These are phyloP conservation scores for Formica exsecta DNA, from an alignment of 1,140 invertebrate species.

Conservation along the genomic window DNA sequence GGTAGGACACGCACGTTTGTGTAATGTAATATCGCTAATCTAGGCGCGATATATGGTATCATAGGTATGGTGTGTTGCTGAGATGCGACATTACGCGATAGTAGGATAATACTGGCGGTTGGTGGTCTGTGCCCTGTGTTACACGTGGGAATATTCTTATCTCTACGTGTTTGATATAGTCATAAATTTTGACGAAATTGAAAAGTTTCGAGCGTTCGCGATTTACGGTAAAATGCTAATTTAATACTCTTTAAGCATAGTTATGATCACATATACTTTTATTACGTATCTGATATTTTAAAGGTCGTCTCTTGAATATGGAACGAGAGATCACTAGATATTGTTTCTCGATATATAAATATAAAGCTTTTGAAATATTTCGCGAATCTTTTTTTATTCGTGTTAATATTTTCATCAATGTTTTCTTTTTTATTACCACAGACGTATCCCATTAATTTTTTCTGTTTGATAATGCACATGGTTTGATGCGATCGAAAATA, in stretches of 20 bases:
- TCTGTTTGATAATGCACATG: conserved; percentile 12
- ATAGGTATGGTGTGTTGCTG: background rate
- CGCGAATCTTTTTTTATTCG: background rate
- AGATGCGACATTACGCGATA: conserved; percentile 52
- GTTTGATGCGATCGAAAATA: conserved; percentile 2
- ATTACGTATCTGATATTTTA: background rate
- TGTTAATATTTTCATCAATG: background rate
- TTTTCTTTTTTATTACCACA: background rate
- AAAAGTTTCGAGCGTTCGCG: conserved; percentile 14
- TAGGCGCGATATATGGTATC: conserved; percentile 45
- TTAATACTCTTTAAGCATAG: background rate
- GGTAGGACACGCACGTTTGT: conserved; percentile 43
- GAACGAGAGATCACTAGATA: background rate
- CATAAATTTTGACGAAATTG: conserved; percentile 26
- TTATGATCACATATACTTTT: background rate
- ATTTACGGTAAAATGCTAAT: conserved; percentile 13
- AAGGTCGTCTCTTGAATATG: background rate
- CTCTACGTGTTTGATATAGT: background rate
- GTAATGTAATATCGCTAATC: conserved; percentile 58
- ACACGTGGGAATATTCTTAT: conserved; percentile 35
- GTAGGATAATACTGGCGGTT: conserved; percentile 38
- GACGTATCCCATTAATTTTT: background rate
- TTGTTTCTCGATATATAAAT: background rate
- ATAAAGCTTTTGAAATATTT: background rate
- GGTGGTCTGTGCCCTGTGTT: conserved; percentile 16